Base-by-base conservation (phyloP, 2,797 vertebrate genomes). In the Falco cherrug region DNA sequence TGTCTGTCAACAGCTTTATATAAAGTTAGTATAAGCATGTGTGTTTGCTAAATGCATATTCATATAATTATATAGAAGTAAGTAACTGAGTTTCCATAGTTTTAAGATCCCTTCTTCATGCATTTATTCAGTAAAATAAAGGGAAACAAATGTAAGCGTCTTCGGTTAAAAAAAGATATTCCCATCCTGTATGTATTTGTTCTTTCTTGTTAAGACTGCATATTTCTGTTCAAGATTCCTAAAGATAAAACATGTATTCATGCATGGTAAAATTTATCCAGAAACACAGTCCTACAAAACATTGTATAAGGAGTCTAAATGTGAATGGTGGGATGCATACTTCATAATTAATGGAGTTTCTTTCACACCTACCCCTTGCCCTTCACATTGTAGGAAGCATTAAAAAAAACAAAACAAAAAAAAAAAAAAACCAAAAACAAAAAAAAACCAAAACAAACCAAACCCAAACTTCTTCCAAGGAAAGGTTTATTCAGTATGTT, bases 401-500 rank as follows among this genome's bases (percentile, higher is more conserved):
- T n/a, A 18, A 86, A 74, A 96, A 76, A 89, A 88, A 53, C 0
- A n/a, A n/a, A n/a, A n/a, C n/a, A n/a, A n/a, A n/a, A 1, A 39
- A 39, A 39, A 11, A 37, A 37, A 37, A 35, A 35, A 35, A 35
- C 9, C 1, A 39, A 39, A 11, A 37, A n/a, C n/a, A n/a, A 37
- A 37, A 35, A 35, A 35, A 35, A 9, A 1, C 35, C 35, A 35
- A 37, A 37, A 37, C 37, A 37, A 37, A 10, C 10, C 37, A 37
- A 37, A 37, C 10, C 15, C 1, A 70, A 47, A 6, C 10, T 94
- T 95, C n/a, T 96, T 96, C 14, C 74, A 95, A 93, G 31, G 54
- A 89, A 92, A 80, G 2, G 14, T 82, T 85, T 87, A 74, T 93
- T 93, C 64, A 96, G 80, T 89, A 77, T 87, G 87, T 91, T 87